Conservation (phyloP, 2,113 vertebrate genomes). For the Erythrocercus mccallii region DNA sequence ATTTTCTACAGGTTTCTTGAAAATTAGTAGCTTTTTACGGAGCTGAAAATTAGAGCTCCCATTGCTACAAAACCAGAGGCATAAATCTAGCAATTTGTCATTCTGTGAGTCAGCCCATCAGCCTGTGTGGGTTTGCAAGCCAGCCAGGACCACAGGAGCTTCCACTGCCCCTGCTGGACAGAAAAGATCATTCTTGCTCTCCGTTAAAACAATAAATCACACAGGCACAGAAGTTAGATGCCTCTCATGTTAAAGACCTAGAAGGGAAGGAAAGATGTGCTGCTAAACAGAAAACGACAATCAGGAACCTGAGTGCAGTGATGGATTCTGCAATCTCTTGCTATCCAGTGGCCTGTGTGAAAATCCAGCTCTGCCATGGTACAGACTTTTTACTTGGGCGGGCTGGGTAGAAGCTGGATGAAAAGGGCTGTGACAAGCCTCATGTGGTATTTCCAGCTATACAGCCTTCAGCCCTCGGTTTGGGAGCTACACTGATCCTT, state of each 20-base stretch:
- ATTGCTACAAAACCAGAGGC: background rate
- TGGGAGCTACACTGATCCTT: background rate
- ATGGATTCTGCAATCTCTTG: background rate
- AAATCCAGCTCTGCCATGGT: background rate
- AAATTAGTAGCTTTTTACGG: background rate
- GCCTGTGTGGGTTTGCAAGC: background rate
- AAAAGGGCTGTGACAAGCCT: background rate
- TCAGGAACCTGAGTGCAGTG: background rate
- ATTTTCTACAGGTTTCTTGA: background rate
- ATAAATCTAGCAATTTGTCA: background rate
- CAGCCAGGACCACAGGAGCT: background rate
- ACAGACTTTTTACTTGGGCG: background rate
- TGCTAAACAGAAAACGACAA: background rate
- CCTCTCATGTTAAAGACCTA: background rate
- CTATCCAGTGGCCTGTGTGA: background rate
- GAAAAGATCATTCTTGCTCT: background rate
- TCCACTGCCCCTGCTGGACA: background rate
- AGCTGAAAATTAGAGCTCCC: background rate
- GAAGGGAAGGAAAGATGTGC: background rate
- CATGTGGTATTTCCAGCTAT: background rate
- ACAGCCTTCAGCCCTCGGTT: rapidly evolving
- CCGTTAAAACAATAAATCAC: background rate
- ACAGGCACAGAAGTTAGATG: background rate
- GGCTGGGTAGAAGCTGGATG: background rate
- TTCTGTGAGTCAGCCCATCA: background rate